phyloP scores from a whole-genome alignment of 2,888 invertebrate genomes.

The Eupeodes luniger region DNA sequence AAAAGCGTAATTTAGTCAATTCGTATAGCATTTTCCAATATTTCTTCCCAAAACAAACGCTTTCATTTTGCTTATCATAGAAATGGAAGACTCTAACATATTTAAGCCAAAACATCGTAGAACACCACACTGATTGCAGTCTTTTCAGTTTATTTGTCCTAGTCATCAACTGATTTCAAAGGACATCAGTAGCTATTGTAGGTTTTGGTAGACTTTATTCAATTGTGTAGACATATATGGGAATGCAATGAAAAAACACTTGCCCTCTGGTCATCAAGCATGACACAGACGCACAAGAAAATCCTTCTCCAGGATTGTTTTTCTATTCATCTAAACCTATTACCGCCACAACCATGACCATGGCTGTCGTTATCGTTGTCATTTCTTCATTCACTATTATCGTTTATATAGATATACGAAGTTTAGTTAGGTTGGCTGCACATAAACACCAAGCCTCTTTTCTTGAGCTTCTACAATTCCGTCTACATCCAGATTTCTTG shows the following conservation, averaged over 20 bases:
- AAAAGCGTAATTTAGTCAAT: too few species aligned
- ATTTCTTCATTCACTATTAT: background rate
- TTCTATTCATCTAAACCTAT: slow-evolving; percentile 11
- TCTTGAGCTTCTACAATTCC: too few species aligned
- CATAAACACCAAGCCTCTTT: too few species aligned
- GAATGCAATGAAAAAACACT: slow-evolving; percentile 54
- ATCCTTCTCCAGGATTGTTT: slow-evolving; percentile 6
- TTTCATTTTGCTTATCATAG: background rate
- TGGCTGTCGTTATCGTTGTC: background rate
- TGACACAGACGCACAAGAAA: slow-evolving; percentile 3
- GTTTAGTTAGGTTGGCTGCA: background rate
- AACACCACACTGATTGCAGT: slow-evolving; percentile 31
- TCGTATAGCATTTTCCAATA: background rate
- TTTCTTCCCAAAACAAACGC: background rate
- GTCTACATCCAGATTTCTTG: too few species aligned
- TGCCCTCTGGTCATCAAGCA: slow-evolving; percentile 13
- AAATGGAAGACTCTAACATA: background rate
- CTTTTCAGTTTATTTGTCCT: slow-evolving; percentile 53
- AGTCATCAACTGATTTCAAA: slow-evolving; percentile 39
- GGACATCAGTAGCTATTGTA: background rate
- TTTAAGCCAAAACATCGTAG: background rate
- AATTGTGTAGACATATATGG: slow-evolving; percentile 7
- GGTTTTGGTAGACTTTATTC: slow-evolving; percentile 60
- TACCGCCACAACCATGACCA: background rate
- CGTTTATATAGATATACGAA: background rate